phyloP scores from a whole-genome alignment of 1,140 invertebrate species.

The Phymastichus coffea region DNA sequence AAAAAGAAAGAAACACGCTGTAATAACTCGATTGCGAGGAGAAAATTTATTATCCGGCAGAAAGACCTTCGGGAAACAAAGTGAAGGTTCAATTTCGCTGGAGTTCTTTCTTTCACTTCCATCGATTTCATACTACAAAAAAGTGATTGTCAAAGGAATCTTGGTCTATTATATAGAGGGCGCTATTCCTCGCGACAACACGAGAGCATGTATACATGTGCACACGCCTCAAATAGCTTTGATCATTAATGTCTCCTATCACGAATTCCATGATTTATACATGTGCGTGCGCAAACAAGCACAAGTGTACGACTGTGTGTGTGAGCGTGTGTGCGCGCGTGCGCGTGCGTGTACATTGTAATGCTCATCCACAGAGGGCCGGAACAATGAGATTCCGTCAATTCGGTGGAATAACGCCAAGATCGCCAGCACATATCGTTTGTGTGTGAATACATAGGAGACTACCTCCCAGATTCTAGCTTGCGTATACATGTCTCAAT shows the following conservation, averaged over 20 bases:
- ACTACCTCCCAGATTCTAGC: too few relatives aligned
- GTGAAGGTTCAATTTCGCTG: constrained; percentile 18
- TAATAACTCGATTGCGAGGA: neutral
- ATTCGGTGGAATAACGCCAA: constrained; percentile 15
- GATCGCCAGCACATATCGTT: neutral
- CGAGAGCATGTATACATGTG: neutral
- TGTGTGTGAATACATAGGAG: neutral
- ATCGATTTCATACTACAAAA: neutral
- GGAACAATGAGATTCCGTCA: constrained; percentile 14
- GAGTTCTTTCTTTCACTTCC: neutral
- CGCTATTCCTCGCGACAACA: neutral
- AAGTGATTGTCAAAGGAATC: constrained; percentile 20
- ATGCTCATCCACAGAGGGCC: too few relatives aligned
- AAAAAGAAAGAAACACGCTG: neutral
- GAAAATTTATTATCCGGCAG: constrained; percentile 8
- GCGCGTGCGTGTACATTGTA: too few relatives aligned
- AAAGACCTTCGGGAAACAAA: constrained; percentile 11
- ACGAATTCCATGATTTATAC: constrained; percentile 12
- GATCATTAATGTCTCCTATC: neutral
- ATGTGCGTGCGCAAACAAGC: neutral
- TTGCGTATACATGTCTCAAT: too few relatives aligned
- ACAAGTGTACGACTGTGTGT: neutral
- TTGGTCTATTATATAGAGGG: neutral
- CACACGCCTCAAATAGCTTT: neutral
- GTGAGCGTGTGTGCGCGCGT: too few relatives aligned